These are phyloP conservation scores for Xestia rhomboidea DNA, from an alignment of 2,888 invertebrate genomes.

Conservation along the genomic window DNA sequence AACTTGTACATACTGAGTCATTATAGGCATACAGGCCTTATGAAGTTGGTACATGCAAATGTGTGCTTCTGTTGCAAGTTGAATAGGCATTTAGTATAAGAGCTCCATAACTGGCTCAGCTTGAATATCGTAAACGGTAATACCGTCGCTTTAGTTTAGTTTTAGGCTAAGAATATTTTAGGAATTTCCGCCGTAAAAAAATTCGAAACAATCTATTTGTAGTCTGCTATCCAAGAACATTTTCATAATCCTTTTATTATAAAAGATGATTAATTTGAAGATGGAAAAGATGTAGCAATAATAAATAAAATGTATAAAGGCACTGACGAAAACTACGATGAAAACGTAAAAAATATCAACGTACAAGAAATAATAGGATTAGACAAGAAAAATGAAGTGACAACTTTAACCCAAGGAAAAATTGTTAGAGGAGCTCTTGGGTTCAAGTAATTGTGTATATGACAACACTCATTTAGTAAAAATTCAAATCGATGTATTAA, in stretches of 20 bases:
- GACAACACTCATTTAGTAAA: conserved; percentile 66
- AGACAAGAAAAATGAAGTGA: conserved; percentile 64
- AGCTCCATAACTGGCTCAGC: conserved; percentile 61
- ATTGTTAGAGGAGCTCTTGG: conserved; percentile 47
- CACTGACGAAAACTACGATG: conserved; percentile 36
- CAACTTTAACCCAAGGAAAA: conserved; percentile 58
- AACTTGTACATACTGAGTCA: conserved; percentile 67
- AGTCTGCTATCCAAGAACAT: conserved; percentile 16
- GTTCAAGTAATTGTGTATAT: conserved; percentile 58
- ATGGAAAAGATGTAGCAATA: conserved; percentile 24
- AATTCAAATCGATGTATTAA: conserved; percentile 64
- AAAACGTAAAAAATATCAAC: conserved; percentile 50
- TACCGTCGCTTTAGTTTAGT: conserved; percentile 36
- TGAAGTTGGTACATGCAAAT: conserved; percentile 74
- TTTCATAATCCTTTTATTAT: conserved; percentile 45
- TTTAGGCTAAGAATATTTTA: conserved; percentile 26
- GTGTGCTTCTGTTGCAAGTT: conserved; percentile 72
- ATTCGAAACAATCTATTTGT: conserved; percentile 24
- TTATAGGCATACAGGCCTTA: conserved; percentile 65
- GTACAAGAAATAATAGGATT: conserved; percentile 61
- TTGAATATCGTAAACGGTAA: conserved; percentile 52
- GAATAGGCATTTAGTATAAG: conserved; percentile 78
- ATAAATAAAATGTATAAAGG: conserved; percentile 37
- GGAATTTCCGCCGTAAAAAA: conserved; percentile 33
- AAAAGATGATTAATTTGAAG: conserved; percentile 37